A percentile compares a stretch with the other conserved stretches of the same genome.
Evolutionary conservation across 2,797 vertebrate species (phyloP).

Genomic region (Schizothorax lantsangensis): DNA sequence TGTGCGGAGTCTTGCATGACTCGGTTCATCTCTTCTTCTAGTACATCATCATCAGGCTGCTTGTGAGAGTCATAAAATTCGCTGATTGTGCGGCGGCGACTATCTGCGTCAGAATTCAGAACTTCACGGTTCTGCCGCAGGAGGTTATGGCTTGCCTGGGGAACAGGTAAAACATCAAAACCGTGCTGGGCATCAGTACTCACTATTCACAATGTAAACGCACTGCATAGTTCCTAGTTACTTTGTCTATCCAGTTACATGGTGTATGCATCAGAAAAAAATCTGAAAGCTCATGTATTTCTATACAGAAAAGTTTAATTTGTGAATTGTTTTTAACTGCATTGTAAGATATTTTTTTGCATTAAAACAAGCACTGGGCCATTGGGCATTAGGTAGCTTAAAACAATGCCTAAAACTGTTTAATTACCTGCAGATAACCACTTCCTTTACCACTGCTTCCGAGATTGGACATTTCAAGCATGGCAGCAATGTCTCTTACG

Average conservation of each 20-base stretch:
- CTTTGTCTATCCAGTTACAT: neutral
- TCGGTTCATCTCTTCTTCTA: neutral
- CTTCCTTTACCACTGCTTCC: slow-evolving; percentile 83
- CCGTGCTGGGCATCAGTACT: no score
- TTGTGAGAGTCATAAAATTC: slow-evolving; percentile 76
- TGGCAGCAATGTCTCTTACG: slow-evolving; percentile 93
- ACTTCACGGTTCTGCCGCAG: slow-evolving; percentile 88
- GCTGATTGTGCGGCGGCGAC: slow-evolving; percentile 90
- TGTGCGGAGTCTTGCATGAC: slow-evolving; percentile 4
- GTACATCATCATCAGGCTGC: slow-evolving; percentile 14
- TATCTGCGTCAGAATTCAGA: slow-evolving; percentile 88
- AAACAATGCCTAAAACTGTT: neutral
- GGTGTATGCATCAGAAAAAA: neutral
- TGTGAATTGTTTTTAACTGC: neutral
- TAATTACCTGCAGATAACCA: slow-evolving; percentile 74
- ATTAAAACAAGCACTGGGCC: neutral
- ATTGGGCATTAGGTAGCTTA: neutral
- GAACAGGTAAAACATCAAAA: slow-evolving; percentile 15
- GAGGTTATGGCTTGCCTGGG: slow-evolving; percentile 74
- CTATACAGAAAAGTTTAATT: neutral
- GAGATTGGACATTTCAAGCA: slow-evolving; percentile 93
- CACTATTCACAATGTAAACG: neutral
- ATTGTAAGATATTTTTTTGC: neutral
- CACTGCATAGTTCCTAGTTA: neutral
- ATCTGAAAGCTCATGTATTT: neutral